Evolutionary conservation across 2,113 vertebrate genomes (phyloP).

Genomic region (Elgaria multicarinata): DNA sequence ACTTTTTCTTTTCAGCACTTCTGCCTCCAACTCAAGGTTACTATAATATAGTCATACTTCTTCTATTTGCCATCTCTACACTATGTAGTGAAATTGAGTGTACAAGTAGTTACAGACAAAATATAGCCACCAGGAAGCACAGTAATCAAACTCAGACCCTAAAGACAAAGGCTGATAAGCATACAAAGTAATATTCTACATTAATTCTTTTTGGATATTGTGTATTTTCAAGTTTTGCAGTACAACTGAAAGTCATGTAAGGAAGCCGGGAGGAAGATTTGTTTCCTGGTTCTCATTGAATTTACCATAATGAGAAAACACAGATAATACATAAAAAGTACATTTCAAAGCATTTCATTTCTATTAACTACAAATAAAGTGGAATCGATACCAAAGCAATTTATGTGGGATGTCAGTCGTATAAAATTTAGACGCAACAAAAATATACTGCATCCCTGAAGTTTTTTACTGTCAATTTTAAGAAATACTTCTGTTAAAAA

Average conservation of each 20-base stretch:
- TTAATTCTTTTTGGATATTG: neutral
- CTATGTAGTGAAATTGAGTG: slow-evolving; percentile 17
- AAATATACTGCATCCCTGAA: slow-evolving; percentile 31
- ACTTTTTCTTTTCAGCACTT: neutral
- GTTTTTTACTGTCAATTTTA: slow-evolving; percentile 62
- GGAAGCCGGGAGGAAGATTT: slow-evolving; percentile 1
- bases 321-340: slow-evolving; percentile 7
- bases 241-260: slow-evolving; percentile 34
- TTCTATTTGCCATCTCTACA: slow-evolving; percentile 23
- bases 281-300: neutral
- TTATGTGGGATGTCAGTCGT: slow-evolving; percentile 44
- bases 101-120: slow-evolving; percentile 41
- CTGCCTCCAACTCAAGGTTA: neutral
- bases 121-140: neutral
- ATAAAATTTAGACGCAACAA: slow-evolving; percentile 58
- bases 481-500: slow-evolving; percentile 34
- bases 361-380: slow-evolving; percentile 22
- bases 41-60: slow-evolving; percentile 26
- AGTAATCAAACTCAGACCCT: slow-evolving; percentile 29
- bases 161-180: slow-evolving; percentile 32
- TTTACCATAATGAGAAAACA: slow-evolving; percentile 9
- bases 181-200: slow-evolving; percentile 19
- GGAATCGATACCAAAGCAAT: slow-evolving; percentile 41
- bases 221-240: neutral
- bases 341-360: neutral